Base-by-base conservation (phyloP, 2,888 invertebrate species). In the Nezara viridula region DNA sequence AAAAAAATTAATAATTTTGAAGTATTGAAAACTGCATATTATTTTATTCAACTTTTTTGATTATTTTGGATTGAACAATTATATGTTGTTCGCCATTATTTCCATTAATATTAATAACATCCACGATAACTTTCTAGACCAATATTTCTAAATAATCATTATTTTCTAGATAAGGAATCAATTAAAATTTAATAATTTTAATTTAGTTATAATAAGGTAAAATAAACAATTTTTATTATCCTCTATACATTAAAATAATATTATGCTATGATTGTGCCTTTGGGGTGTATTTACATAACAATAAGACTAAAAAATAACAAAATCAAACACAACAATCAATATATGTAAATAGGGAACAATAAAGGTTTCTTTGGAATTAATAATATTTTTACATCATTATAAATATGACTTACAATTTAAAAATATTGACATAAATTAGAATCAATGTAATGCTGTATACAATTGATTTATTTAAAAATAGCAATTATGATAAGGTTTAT, bases 291-390 rank as follows among this genome's bases (percentile, higher is more conserved):
- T 44, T 24, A 81, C 44, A n/a, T 44, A 81, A 81, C 12, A 81
- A n/a, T 44, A n/a, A 81, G 44, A 12, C 44, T 37, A 19, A 81
- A 73, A 73, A 73, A 4, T 12, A 66, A 21, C 32, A 60, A 5
- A 77, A 40, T 40, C 40, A 77, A 77, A 77, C 77, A 40, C 40
- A 77, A 77, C 40, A 81, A 81, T 81, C 12, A 40, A 44, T 81
- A n/a, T 12, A 81, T 81, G 81, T 81, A 81, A 81, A 73, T n/a
- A 47, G 6, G n/a, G 81, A 81, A 81, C 81, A 44, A 81, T 24
- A 47, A 24, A 81, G n/a, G 32, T 81, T 77, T 81, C 81, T 81
- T 47, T 81, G 81, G 44, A 81, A 81, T n/a, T n/a, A 81, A 77
- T 24, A 81, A 0, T 37, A 21, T 77, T 81, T 81, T 40, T 81